These are phyloP conservation scores for Ips typographus DNA, from an alignment of 1,140 invertebrate genomes.

Conservation along the genomic window DNA sequence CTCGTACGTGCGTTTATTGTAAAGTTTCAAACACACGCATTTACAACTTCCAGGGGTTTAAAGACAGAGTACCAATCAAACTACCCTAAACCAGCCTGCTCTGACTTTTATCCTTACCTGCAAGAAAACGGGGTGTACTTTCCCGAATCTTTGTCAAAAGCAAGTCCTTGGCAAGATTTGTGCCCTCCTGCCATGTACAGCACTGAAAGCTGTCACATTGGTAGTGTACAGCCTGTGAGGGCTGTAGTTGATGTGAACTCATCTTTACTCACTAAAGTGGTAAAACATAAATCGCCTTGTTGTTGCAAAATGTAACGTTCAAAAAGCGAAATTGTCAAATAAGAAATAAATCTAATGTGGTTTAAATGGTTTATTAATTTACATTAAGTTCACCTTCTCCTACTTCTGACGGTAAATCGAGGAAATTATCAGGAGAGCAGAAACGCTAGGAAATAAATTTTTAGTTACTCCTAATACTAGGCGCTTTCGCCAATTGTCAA, in stretches of 20 bases:
- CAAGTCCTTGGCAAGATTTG: slow-evolving; percentile 46
- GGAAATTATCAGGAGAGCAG: no score
- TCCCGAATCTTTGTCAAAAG: slow-evolving; percentile 36
- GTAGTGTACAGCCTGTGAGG: slow-evolving; percentile 46
- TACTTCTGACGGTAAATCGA: no score
- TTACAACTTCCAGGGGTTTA: slow-evolving; percentile 41
- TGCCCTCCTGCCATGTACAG: slow-evolving; percentile 50
- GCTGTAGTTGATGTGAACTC: slow-evolving; percentile 39
- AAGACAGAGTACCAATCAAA: slow-evolving; percentile 41
- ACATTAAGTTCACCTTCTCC: no score
- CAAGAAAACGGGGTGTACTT: slow-evolving; percentile 37
- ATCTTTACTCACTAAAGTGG: neutral
- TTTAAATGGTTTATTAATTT: no score
- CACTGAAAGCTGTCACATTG: slow-evolving; percentile 50
- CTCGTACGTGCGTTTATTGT: slow-evolving; percentile 34
- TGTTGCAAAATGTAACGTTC: neutral
- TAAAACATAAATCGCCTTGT: neutral
- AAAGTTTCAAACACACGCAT: neutral
- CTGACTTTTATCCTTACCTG: slow-evolving; percentile 41
- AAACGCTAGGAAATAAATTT: no score
- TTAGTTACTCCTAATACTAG: no score
- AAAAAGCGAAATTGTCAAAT: no score
- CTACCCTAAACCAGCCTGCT: slow-evolving; percentile 42
- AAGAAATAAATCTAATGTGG: no score
- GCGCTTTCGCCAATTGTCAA: no score